These are phyloP conservation scores for Spisula subtruncata DNA, from an alignment of 2,888 invertebrate genomes.

Conservation along the genomic window DNA sequence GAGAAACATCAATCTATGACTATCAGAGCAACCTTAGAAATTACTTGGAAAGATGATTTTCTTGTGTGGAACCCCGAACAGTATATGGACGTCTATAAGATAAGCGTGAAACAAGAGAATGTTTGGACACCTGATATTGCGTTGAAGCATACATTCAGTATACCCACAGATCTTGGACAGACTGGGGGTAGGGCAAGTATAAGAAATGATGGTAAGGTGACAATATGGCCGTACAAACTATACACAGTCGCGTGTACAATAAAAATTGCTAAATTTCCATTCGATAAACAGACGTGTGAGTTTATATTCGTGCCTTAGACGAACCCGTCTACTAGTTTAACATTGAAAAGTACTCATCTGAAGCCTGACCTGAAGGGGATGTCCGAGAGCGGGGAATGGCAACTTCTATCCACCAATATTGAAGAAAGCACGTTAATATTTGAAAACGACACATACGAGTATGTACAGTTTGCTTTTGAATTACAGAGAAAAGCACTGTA, in stretches of 20 bases:
- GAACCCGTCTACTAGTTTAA: constrained; percentile 25
- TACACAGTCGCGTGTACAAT: constrained; percentile 60
- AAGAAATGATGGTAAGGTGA: constrained; percentile 48
- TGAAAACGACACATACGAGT: constrained; percentile 35
- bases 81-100: constrained; percentile 49
- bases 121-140: constrained; percentile 69
- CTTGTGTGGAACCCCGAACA: constrained; percentile 57
- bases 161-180: constrained; percentile 55
- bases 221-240: constrained; percentile 52
- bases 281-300: constrained; percentile 69
- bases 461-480: constrained; percentile 47
- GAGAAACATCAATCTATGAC: constrained; percentile 67
- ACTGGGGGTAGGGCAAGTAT: constrained; percentile 51
- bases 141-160: constrained; percentile 52
- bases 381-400: constrained; percentile 56
- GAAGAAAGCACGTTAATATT: background rate
- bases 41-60: constrained; percentile 66
- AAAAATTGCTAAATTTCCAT: constrained; percentile 65
- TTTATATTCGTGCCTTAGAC: constrained; percentile 63
- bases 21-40: constrained; percentile 61
- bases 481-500: constrained; percentile 67
- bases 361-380: constrained; percentile 12
- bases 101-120: constrained; percentile 54
- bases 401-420: background rate
- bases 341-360: constrained; percentile 16